Base-by-base conservation (phyloP, 1,140 invertebrate genomes). In the Temnothorax nylanderi region DNA sequence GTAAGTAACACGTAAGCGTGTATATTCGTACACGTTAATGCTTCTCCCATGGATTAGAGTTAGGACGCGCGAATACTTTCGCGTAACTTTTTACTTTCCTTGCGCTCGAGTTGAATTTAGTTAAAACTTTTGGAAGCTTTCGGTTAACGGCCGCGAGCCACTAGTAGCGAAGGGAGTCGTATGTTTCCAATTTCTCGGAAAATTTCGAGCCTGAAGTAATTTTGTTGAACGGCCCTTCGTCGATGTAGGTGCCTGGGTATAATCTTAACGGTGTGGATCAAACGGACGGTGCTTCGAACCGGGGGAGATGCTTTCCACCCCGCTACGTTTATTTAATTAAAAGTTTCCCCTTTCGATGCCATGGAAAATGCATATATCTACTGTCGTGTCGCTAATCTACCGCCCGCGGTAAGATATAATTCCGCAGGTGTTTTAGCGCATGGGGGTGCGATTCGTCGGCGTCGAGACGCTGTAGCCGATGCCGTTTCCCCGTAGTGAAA, bases 101-200 rank as follows among this genome's bases (percentile, higher is more conserved):
- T 60, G 32, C 51, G 41, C 56, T 62, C 37, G 37, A 74, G 71
- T 89, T 87, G 88, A 89, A 90, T 90, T 90, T 86, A 77, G 89
- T 90, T 89, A 89, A 89, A 90, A 90, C 84, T 90, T 90, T 32
- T 18, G 71, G 76, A 86, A 89, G 69, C 80, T 84, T 32, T 34
- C 21, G 69, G 67, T 84, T 84, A 84, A 84, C 80, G 80, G 69
- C 69, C 76, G 76, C 69, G 78, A 81, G 62, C 26, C 58, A 37
- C 34, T 34, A 34, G 51, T 34, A 32, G 65, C 87, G 69, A 41
- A 56, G 58, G 32, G 49, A 89, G 26, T 82, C 87, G 88, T 87
- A 76, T 71, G 76, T 89, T 86, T 81, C 77, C 84, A 87, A 89
- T 85, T 89, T 64, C 60, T 62, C 34, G 65, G 37, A 26, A 56